A percentile compares a stretch with the other conserved stretches of the same genome.
Evolutionary conservation across 2,113 vertebrate genomes (phyloP).

Genomic region (Peucedramus taeniatus): DNA sequence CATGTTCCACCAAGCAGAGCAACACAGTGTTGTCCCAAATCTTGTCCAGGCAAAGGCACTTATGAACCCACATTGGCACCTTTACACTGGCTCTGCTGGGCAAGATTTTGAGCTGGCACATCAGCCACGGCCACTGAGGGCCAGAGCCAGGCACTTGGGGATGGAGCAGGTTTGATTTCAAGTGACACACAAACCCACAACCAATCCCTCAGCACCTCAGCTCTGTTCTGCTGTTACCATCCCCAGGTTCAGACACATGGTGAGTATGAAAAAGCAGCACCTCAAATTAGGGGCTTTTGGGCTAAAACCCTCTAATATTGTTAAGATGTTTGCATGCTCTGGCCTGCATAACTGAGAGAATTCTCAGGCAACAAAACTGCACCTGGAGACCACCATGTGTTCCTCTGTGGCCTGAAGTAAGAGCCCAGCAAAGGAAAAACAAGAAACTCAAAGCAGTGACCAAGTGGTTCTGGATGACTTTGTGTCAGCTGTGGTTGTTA

Average conservation of each 20-base stretch:
- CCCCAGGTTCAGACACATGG: neutral
- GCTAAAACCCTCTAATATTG: neutral
- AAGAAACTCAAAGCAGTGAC: neutral
- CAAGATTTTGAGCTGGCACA: neutral
- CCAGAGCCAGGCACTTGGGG: neutral
- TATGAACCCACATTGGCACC: neutral
- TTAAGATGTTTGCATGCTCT: neutral
- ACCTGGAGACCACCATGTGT: neutral
- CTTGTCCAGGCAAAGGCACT: conserved; percentile 27
- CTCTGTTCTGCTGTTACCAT: neutral
- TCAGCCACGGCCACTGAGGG: neutral
- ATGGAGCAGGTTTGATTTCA: neutral
- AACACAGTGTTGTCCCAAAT: neutral
- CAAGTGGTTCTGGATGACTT: neutral
- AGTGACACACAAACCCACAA: neutral
- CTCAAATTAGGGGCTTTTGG: neutral
- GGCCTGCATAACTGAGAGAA: neutral
- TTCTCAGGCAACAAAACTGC: neutral
- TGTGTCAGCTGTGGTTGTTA: neutral
- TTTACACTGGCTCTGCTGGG: neutral
- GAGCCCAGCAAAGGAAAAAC: neutral
- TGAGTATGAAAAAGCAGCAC: neutral
- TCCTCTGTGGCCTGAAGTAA: neutral
- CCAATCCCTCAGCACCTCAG: neutral
- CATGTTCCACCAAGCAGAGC: neutral